Evolutionary conservation across 92 coral and sea anemone species (phyloP), one percentile per base, ranked within the genome.

Genomic region (Phenganax subtilis): DNA sequence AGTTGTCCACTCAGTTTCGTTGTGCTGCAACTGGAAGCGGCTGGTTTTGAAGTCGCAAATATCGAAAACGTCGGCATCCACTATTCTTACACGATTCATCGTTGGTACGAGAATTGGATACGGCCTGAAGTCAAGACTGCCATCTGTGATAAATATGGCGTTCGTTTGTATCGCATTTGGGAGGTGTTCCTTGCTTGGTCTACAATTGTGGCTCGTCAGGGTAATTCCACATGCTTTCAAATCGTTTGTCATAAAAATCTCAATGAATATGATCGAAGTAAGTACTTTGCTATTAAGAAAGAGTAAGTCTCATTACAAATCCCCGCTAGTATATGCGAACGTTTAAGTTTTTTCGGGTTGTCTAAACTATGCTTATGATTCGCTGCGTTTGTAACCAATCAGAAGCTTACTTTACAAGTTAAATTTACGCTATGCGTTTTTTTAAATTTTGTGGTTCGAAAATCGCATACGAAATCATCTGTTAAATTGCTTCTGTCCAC

Each of bases 91-190:
- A 96, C 99, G 70, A 92, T 96, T 83, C 84, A 96, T 55, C 90
- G 85, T 61, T 96, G 99, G 99, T 96, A 96, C 57, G 80, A 96
- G 62, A 96, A 96, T 86, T 96, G 99, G 99, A 89, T 92, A 85
- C 87, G 84, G 27, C 99, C 97, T 0, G 90, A 86, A 17, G 87
- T 76, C 85, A 97, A 92, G 76, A 75, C 88, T 44, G 81, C 71
- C 54, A 96, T 96, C 91, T 57, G 25, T 0, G 87, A 84, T 53
- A 87, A 84, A 85, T 96, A 96, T 87, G 99, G 97, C 12, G 69
- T 69, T 10, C 73, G 99, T 11, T 85, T 91, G 62, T 88, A 87
- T 10, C 93, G 93, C 58, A 92, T 96, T 79, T 96, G 99, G 99
- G 89, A 96, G 66, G 86, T 96, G 14, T 96, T 96, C 87, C 86